phyloP scores from a whole-genome alignment of 2,888 invertebrate species.

The Agrotis segetum region DNA sequence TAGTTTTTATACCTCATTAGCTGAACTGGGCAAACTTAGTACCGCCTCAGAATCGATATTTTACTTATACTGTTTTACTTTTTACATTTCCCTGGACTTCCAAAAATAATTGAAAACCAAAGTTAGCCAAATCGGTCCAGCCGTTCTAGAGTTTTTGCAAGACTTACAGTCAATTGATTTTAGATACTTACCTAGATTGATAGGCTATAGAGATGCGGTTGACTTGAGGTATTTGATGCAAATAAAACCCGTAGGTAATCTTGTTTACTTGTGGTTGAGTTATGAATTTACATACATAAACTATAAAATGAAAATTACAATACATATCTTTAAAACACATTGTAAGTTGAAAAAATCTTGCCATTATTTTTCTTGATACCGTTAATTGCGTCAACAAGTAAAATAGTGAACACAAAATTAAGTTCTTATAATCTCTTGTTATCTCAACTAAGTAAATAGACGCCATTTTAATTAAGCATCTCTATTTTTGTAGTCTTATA shows the following conservation, averaged over 20 bases:
- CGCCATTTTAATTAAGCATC: constrained; percentile 24
- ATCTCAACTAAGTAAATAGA: constrained; percentile 21
- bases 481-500: constrained; percentile 10
- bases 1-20: constrained; percentile 32
- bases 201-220: constrained; percentile 16
- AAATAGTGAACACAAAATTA: constrained; percentile 8
- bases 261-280: background rate
- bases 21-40: too few relatives aligned
- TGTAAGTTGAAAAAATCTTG: background rate
- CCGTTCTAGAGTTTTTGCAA: too few relatives aligned
- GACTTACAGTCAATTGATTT: too few relatives aligned
- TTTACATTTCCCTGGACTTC: too few relatives aligned
- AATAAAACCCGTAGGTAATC: constrained; percentile 1
- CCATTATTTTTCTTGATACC: constrained; percentile 4
- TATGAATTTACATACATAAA: constrained; percentile 15
- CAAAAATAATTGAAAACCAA: too few relatives aligned
- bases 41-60: too few relatives aligned
- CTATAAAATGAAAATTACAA: constrained; percentile 17
- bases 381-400: constrained; percentile 11
- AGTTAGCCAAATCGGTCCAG: too few relatives aligned
- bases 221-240: constrained; percentile 14
- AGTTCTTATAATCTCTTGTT: constrained; percentile 28
- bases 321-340: background rate
- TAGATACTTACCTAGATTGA: background rate
- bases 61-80: too few relatives aligned